A percentile compares a stretch with the other conserved stretches of the same genome.
Conservation (phyloP, 2,888 invertebrate species). For the Pachliopta kotzebuea region DNA sequence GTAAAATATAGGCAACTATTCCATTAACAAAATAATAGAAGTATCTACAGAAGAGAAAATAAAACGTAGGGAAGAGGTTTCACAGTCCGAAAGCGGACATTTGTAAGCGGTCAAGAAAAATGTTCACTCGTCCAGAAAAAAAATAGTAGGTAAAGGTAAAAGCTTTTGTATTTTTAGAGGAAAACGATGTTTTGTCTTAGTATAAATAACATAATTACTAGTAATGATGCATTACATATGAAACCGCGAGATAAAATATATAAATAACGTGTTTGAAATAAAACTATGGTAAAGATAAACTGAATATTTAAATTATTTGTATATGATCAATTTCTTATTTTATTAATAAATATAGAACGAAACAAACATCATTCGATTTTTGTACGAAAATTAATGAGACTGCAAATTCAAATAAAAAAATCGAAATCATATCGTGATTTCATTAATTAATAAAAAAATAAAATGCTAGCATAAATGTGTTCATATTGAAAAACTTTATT, state of each 20-base stretch:
- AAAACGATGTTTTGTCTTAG: conserved; percentile 35
- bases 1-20: conserved; percentile 66
- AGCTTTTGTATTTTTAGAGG: conserved; percentile 35
- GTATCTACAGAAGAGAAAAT: conserved; percentile 64
- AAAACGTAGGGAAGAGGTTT: conserved; percentile 68
- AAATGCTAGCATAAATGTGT: too few species aligned
- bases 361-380: too few species aligned
- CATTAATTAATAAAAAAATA: too few species aligned
- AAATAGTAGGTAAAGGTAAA: conserved; percentile 59
- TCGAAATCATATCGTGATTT: too few species aligned
- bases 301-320: too few species aligned
- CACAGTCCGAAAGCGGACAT: conserved; percentile 69
- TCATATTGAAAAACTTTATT: too few species aligned
- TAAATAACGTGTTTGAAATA: neutral
- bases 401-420: too few species aligned
- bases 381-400: too few species aligned
- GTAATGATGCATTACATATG: neutral
- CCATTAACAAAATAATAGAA: conserved; percentile 73
- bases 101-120: conserved; percentile 74
- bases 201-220: conserved; percentile 27
- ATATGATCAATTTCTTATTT: too few species aligned
- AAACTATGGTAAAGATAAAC: too few species aligned
- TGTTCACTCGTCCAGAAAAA: conserved; percentile 66
- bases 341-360: too few species aligned
- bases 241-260: neutral